A percentile compares a stretch with the other conserved stretches of the same genome.
Evolutionary conservation across 2,888 invertebrate species (phyloP).

Genomic region (Tuberolachnus salignus): DNA sequence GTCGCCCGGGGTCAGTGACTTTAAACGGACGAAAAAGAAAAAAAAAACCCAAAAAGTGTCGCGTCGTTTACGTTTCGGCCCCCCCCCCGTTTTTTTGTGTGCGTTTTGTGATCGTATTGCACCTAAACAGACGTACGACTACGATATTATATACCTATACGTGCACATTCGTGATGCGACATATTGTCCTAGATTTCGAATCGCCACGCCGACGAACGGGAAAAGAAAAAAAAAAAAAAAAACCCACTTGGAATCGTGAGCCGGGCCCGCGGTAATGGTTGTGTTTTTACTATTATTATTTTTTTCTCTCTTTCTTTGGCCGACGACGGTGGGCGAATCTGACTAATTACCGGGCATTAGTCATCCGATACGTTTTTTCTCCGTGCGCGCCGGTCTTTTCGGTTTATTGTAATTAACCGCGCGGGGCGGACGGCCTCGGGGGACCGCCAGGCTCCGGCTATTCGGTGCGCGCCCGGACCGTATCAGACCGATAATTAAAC

Average conservation of each 20-base stretch:
- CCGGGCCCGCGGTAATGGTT: constrained; percentile 44
- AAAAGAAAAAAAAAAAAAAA: not conserved
- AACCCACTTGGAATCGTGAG: constrained; percentile 54
- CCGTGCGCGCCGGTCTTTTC: not conserved
- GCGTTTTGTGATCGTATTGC: no score
- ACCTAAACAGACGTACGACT: no score
- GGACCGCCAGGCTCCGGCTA: constrained; percentile 9
- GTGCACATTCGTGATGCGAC: no score
- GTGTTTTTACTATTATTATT: constrained; percentile 3
- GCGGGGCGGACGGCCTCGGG: constrained; percentile 39
- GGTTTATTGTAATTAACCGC: constrained; percentile 52
- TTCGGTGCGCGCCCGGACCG: constrained; percentile 25
- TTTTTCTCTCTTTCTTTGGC: not conserved
- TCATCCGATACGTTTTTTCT: constrained; percentile 55
- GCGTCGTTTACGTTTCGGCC: no score
- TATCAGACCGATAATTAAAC: constrained; percentile 55
- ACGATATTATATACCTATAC: no score
- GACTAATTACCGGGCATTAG: constrained; percentile 57
- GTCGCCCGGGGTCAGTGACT: no score
- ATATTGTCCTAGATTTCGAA: constrained; percentile 45
- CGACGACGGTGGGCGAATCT: constrained; percentile 55
- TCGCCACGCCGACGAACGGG: not conserved
- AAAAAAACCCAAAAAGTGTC: no score
- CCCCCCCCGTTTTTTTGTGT: no score
- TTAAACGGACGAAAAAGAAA: no score